Conservation (phyloP, 2,113 vertebrate genomes). For the Sorex araneus region DNA sequence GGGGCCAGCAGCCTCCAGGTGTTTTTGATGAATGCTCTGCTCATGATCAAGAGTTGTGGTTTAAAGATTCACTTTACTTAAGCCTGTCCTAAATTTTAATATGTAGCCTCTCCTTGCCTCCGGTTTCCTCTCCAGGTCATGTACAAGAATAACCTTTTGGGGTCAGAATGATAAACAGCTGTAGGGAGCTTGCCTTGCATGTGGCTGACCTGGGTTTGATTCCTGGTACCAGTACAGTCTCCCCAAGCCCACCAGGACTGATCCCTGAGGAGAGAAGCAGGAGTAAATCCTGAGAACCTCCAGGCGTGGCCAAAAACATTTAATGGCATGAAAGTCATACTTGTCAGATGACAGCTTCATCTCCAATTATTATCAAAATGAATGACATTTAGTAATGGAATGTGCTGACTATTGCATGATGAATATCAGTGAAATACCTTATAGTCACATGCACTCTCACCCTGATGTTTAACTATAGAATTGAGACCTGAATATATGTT, state of each 20-base stretch:
- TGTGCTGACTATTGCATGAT: slow-evolving; percentile 46
- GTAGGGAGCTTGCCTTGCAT: too few species aligned
- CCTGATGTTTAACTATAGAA: not conserved
- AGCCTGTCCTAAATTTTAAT: not conserved
- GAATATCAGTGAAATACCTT: slow-evolving; percentile 1
- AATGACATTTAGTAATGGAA: not conserved
- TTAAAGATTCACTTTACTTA: not conserved
- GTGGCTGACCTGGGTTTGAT: too few species aligned
- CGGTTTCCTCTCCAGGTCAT: not conserved
- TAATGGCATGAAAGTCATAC: slow-evolving; percentile 21
- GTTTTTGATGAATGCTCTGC: not conserved
- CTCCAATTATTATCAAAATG: not conserved
- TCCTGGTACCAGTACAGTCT: too few species aligned
- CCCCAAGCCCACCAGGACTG: too few species aligned
- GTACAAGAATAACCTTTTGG: not conserved
- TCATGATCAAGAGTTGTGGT: slow-evolving; percentile 4
- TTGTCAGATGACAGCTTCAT: not conserved
- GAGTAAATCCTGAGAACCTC: too few species aligned
- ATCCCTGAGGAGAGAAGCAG: too few species aligned
- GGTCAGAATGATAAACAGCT: too few species aligned
- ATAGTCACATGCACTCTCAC: not conserved
- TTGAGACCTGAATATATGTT: not conserved
- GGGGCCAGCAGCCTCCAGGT: not conserved
- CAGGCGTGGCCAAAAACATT: too few species aligned
- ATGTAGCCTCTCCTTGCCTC: not conserved